These are phyloP conservation scores for Axea sp. DNA, from an alignment of 2,888 invertebrate species.

Conservation along the genomic window DNA sequence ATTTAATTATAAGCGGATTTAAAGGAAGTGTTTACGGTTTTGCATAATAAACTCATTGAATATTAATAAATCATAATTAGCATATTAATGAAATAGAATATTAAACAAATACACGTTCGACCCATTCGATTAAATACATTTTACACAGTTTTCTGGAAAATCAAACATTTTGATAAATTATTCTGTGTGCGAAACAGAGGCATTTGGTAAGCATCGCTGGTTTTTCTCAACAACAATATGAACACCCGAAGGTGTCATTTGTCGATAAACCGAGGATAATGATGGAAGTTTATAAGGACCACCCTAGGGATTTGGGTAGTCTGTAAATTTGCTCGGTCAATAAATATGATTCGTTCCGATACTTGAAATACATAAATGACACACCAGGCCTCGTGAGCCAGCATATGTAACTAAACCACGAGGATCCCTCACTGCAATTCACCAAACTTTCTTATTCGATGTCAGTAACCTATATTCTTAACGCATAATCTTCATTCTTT, in stretches of 20 bases:
- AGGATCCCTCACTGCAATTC: constrained; percentile 61
- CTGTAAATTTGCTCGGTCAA: constrained; percentile 77
- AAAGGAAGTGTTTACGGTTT: too few species aligned
- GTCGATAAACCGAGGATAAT: constrained; percentile 49
- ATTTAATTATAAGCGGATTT: too few species aligned
- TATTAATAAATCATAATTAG: too few species aligned
- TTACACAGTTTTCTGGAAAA: too few species aligned
- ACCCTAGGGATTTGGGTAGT: constrained; percentile 77
- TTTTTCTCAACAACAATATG: constrained; percentile 48
- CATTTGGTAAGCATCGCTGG: constrained; percentile 46
- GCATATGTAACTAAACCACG: constrained; percentile 71
- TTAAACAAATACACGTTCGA: too few species aligned
- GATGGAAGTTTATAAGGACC: constrained; percentile 67
- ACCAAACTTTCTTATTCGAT: constrained; percentile 20
- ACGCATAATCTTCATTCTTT: too few species aligned
- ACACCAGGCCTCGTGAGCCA: constrained; percentile 62
- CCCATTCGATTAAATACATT: too few species aligned
- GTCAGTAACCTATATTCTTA: constrained; percentile 25
- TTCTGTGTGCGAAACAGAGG: background rate
- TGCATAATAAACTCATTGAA: too few species aligned
- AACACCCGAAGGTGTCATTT: constrained; percentile 52
- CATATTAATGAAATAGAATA: too few species aligned
- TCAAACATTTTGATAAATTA: too few species aligned
- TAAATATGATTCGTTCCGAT: constrained; percentile 80
- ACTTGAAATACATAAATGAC: constrained; percentile 73